These are phyloP conservation scores for Psilopsiagon aymara DNA, from an alignment of 2,113 vertebrate species.

Conservation along the genomic window DNA sequence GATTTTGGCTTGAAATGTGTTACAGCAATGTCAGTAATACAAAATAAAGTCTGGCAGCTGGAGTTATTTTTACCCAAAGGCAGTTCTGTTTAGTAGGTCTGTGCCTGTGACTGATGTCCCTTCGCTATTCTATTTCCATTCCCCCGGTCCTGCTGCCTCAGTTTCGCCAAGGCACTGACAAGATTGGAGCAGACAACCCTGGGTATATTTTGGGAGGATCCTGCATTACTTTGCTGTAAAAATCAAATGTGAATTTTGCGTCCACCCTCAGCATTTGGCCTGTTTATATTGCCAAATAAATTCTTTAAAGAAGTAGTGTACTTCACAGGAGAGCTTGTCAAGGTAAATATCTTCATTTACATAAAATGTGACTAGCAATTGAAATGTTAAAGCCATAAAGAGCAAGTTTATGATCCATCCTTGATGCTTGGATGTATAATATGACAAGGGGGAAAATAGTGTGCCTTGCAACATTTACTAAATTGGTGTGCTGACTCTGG, in stretches of 20 bases:
- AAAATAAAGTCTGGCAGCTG: slow-evolving; percentile 50
- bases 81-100: not conserved
- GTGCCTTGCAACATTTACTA: slow-evolving; percentile 63
- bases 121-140: not conserved
- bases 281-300: slow-evolving; percentile 65
- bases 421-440: slow-evolving; percentile 71
- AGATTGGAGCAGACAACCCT: not conserved
- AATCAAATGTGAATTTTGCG: slow-evolving; percentile 6
- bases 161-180: not conserved
- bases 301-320: slow-evolving; percentile 68
- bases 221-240: not conserved
- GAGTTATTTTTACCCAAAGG: slow-evolving; percentile 55
- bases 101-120: not conserved
- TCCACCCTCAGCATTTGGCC: slow-evolving; percentile 43
- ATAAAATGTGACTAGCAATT: slow-evolving; percentile 71
- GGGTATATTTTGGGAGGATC: slow-evolving; percentile 1
- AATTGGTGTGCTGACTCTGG: slow-evolving; percentile 48
- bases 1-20: slow-evolving; percentile 31
- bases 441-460: slow-evolving; percentile 52
- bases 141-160: not conserved
- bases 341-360: slow-evolving; percentile 74
- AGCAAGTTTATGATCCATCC: slow-evolving; percentile 74
- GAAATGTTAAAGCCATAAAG: slow-evolving; percentile 74
- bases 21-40: slow-evolving; percentile 6
- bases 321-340: slow-evolving; percentile 72